Percentiles rank a stretch among this genome's conserved stretches.
Evolutionary conservation across 2,797 vertebrate genomes (phyloP).

Genomic region (Melanotaenia parkinsoni): DNA sequence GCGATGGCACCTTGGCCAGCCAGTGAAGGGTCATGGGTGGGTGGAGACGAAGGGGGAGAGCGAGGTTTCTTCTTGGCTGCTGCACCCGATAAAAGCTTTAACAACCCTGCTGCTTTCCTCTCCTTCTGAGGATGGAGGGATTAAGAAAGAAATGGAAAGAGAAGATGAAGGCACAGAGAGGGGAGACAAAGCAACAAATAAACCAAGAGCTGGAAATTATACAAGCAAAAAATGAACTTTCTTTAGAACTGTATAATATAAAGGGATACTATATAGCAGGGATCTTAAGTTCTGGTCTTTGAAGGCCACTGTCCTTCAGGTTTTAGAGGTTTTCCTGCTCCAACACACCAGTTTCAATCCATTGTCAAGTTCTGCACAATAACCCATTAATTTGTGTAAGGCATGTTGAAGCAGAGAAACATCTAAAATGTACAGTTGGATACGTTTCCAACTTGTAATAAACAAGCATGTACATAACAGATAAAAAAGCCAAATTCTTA

Average conservation of each 20-base stretch:
- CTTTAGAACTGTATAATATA: too few species aligned
- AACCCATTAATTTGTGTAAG: too few species aligned
- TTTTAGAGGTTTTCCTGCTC: too few species aligned
- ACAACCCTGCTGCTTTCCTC: conserved; percentile 92
- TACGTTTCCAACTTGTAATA: too few species aligned
- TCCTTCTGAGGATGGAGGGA: conserved; percentile 86
- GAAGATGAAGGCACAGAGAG: not conserved
- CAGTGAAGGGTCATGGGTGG: conserved; percentile 85
- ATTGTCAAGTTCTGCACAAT: too few species aligned
- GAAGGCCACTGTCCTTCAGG: too few species aligned
- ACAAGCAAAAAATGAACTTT: not conserved
- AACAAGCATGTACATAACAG: not conserved
- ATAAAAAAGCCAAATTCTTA: not conserved
- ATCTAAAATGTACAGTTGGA: too few species aligned
- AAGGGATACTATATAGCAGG: too few species aligned
- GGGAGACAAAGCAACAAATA: conserved; percentile 16
- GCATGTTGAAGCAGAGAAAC: too few species aligned
- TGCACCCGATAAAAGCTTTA: conserved; percentile 94
- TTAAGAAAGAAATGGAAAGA: not conserved
- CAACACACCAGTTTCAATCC: too few species aligned
- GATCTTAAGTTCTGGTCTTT: too few species aligned
- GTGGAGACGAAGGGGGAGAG: conserved; percentile 92
- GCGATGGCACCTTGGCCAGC: conserved; percentile 66
- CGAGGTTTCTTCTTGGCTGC: conserved; percentile 95
- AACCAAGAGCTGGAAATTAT: not conserved